Base-by-base conservation (phyloP, 2,797 vertebrate species). In the Scolopax rusticola region DNA sequence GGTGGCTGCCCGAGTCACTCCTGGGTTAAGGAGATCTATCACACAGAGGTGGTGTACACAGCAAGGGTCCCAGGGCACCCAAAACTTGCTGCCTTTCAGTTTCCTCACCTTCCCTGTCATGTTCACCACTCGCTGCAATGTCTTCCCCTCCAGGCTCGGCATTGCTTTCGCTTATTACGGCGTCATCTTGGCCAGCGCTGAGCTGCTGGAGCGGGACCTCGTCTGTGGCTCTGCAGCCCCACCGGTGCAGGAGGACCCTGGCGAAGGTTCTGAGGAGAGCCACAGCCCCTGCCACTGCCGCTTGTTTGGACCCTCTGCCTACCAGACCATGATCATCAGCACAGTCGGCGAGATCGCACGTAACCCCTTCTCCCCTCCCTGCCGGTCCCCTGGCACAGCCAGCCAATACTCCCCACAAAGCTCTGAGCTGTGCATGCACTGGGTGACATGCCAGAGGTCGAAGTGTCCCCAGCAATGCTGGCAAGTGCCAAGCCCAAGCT, bases 101-200 rank as follows among this genome's bases (percentile, higher is more conserved):
- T 59, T 63, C 23, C 9, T 77, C 11, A 19, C 50, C 13, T 68
- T 71, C 11, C 8, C 36, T 0, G 1, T 30, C 2, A 1, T 0
- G 33, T 11, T 30, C 15, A 2, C 6, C 1, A 0, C 75, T 95
- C 38, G 90, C 11, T 16, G 48, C 28, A 51, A 13, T 2, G 3
- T 69, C 83, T 45, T 15, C 51, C 45, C 47, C 76, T 10, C 0
- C 93, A 99, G 99, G 99, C 98, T 99, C 11, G 99, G 99, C 69
- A 99, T 99, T 20, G 99, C 99, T 12, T 99, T 99, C 0, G 97
- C 98, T 6, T 99, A 99, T 77, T 99, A 99, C 0, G 99, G 99
- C 0, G 98, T 99, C 4, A 99, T 99, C 56, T 96, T 99, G 97
- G 98, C 99, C 94, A 99, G 99, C 1, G 98, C 99, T 0, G 99